Evolutionary conservation across 2,797 vertebrate genomes (phyloP).

Genomic region (Micropoecilia bifurca): DNA sequence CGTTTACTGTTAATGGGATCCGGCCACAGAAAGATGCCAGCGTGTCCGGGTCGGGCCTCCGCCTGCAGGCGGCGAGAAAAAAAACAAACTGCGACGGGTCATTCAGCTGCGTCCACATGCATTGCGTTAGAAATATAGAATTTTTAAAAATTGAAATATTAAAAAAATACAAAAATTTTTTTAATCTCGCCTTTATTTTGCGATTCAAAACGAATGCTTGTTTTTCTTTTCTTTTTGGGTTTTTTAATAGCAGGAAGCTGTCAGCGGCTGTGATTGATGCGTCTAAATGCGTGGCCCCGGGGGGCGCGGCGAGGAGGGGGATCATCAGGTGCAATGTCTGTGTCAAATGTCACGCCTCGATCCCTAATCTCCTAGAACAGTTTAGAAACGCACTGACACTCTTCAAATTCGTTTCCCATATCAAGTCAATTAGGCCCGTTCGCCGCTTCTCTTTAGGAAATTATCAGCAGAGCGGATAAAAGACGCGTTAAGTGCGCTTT

Average conservation of each 20-base stretch:
- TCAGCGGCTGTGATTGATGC: conserved; percentile 82
- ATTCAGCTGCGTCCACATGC: not conserved
- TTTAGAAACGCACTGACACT: conserved; percentile 92
- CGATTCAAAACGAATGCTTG: conserved; percentile 25
- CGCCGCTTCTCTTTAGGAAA: conserved; percentile 72
- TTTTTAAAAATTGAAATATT: not conserved
- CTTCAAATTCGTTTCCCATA: conserved; percentile 93
- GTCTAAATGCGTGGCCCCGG: conserved; percentile 80
- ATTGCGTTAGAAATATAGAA: not conserved
- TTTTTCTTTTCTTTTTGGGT: conserved; percentile 7
- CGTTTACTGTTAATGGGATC: conserved; percentile 73
- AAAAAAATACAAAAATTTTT: not conserved
- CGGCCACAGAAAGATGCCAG: conserved; percentile 70
- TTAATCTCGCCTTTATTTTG: not conserved
- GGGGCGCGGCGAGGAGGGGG: conserved; percentile 16
- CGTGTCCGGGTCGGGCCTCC: conserved; percentile 16
- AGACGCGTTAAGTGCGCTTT: conserved; percentile 71
- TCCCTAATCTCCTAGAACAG: conserved; percentile 92
- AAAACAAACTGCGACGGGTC: not conserved
- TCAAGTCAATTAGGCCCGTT: conserved; percentile 86
- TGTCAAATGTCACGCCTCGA: conserved; percentile 89
- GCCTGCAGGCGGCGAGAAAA: conserved; percentile 33
- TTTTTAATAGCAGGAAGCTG: conserved; percentile 71
- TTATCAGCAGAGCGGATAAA: conserved; percentile 80
- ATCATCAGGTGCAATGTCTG: conserved; percentile 86